These are phyloP conservation scores for Chouioia cunea DNA, from an alignment of 2,888 invertebrate genomes.

Conservation along the genomic window DNA sequence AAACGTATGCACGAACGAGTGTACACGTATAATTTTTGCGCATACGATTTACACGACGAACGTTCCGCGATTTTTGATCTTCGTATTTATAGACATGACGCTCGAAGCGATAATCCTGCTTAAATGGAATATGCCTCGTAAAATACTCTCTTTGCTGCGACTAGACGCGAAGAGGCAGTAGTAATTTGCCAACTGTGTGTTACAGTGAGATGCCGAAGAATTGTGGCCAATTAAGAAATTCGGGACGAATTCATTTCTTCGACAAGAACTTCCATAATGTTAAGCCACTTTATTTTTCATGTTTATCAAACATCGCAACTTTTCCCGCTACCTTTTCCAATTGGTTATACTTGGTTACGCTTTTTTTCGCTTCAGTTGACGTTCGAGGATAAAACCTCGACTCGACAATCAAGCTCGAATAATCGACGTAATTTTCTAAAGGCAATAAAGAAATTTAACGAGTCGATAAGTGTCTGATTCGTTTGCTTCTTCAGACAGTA, in stretches of 20 bases:
- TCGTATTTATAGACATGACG: conserved; percentile 20
- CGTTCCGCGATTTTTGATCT: conserved; percentile 4
- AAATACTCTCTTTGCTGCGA: conserved; percentile 20
- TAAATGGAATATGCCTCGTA: neutral
- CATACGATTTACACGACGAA: neutral
- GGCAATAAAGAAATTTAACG: too few relatives aligned
- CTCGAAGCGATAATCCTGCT: conserved; percentile 10
- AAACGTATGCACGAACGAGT: too few relatives aligned
- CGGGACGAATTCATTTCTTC: conserved; percentile 44
- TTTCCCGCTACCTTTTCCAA: too few relatives aligned
- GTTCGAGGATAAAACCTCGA: too few relatives aligned
- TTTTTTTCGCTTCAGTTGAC: too few relatives aligned
- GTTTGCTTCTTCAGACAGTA: too few relatives aligned
- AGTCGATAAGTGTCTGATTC: too few relatives aligned
- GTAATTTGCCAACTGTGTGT: conserved; percentile 17
- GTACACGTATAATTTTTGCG: too few relatives aligned
- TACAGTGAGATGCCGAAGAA: conserved; percentile 41
- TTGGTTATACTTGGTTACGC: too few relatives aligned
- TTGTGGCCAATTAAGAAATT: conserved; percentile 46
- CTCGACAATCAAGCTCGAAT: too few relatives aligned
- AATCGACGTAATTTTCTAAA: too few relatives aligned
- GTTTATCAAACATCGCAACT: too few relatives aligned
- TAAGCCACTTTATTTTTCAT: neutral
- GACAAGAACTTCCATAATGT: conserved; percentile 13
- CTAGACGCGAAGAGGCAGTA: neutral